These are phyloP conservation scores for Melanargia galathea DNA, from an alignment of 2,888 invertebrate species.

Conservation along the genomic window DNA sequence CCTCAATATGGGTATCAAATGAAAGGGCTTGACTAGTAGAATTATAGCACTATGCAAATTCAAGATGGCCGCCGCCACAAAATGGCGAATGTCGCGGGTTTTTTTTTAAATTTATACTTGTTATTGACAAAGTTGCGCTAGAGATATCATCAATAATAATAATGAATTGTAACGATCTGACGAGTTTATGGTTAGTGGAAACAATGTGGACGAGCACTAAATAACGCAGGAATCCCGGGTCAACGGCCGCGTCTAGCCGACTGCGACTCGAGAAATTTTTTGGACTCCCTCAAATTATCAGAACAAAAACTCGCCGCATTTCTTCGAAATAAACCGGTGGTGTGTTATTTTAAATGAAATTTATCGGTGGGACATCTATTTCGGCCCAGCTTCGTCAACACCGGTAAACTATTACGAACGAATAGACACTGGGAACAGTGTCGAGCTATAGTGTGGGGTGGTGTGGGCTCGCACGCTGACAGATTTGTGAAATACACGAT, in stretches of 20 bases:
- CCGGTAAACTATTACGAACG: slow-evolving; percentile 52
- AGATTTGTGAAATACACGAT: slow-evolving; percentile 76
- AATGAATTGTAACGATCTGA: slow-evolving; percentile 2
- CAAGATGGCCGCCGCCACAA: no score
- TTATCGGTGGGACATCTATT: slow-evolving; percentile 73
- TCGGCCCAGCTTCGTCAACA: slow-evolving; percentile 68
- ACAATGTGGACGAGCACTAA: slow-evolving; percentile 34
- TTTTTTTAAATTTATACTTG: no score
- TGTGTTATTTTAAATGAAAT: slow-evolving; percentile 68
- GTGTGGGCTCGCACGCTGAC: slow-evolving; percentile 64
- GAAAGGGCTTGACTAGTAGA: no score
- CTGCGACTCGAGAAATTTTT: slow-evolving; percentile 50
- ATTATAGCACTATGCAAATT: no score
- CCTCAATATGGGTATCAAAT: no score
- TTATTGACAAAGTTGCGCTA: not conserved
- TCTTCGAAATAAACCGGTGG: slow-evolving; percentile 62
- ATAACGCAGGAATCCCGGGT: slow-evolving; percentile 62
- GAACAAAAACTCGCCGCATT: slow-evolving; percentile 63
- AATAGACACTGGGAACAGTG: slow-evolving; percentile 68
- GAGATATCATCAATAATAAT: not conserved
- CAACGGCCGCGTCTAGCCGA: slow-evolving; percentile 54
- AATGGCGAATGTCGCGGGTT: no score
- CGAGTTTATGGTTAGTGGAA: slow-evolving; percentile 22
- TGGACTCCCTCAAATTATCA: slow-evolving; percentile 63
- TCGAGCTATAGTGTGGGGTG: slow-evolving; percentile 58